Conservation (phyloP, 2,888 invertebrate genomes). For the Eristalis pertinax region DNA sequence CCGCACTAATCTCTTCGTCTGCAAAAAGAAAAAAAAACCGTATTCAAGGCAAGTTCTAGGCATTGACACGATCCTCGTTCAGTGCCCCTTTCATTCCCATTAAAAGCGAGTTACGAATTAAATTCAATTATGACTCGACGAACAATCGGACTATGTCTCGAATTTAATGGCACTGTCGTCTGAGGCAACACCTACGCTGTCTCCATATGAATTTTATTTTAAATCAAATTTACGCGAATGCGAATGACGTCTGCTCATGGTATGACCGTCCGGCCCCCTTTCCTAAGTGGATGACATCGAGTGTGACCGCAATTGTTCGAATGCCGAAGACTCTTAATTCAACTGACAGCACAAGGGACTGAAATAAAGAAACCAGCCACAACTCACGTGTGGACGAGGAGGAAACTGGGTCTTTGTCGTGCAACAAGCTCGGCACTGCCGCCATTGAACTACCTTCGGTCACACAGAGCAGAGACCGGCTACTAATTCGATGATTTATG, state of each 20-base stretch:
- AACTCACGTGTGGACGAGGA: slow-evolving; percentile 10
- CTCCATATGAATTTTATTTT: not conserved
- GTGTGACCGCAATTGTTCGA: slow-evolving; percentile 39
- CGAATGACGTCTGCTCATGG: not conserved
- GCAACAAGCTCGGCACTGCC: slow-evolving; percentile 16
- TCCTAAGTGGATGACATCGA: slow-evolving; percentile 40
- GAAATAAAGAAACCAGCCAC: slow-evolving; percentile 21
- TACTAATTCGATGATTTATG: slow-evolving; percentile 41
- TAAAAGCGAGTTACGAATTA: not conserved
- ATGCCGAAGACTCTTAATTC: slow-evolving; percentile 31
- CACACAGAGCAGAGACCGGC: not conserved
- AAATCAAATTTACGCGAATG: slow-evolving; percentile 1
- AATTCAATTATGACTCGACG: not conserved
- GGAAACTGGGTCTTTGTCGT: slow-evolving; percentile 29
- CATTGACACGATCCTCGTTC: not conserved
- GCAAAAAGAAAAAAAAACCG: not conserved
- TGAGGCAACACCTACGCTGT: not conserved
- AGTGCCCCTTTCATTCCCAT: not conserved
- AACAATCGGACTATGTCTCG: not conserved
- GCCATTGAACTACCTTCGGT: slow-evolving; percentile 39
- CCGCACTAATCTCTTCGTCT: not conserved
- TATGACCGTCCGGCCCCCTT: not conserved
- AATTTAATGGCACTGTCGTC: not conserved
- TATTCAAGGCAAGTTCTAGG: not conserved
- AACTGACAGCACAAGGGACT: not conserved